A percentile compares a stretch with the other conserved stretches of the same genome.
Conservation (phyloP, 2,888 invertebrate genomes). For the Synanthedon myopaeformis region DNA sequence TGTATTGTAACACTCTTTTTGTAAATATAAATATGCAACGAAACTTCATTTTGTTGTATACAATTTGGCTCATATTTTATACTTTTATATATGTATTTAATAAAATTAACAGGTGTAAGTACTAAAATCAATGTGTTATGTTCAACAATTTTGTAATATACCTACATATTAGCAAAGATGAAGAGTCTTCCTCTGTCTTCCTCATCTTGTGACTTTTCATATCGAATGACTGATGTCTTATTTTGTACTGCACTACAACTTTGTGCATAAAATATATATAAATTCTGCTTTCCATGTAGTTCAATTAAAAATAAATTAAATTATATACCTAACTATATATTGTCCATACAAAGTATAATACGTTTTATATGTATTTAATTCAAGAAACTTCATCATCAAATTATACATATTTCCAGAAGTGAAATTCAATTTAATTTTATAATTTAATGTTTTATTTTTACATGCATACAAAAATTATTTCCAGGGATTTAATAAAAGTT, state of each 20-base stretch:
- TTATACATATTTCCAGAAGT: too few relatives aligned
- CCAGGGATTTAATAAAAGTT: too few relatives aligned
- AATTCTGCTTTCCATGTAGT: too few relatives aligned
- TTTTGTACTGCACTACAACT: constrained; percentile 24
- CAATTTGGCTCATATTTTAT: constrained; percentile 56
- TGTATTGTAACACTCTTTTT: constrained; percentile 11
- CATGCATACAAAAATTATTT: too few relatives aligned
- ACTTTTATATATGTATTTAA: constrained; percentile 47
- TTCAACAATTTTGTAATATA: constrained; percentile 18
- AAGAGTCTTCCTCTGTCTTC: constrained; percentile 64
- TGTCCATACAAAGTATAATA: too few relatives aligned
- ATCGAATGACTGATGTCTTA: constrained; percentile 23
- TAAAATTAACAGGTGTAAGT: constrained; percentile 8
- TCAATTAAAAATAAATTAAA: too few relatives aligned
- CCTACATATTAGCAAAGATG: constrained; percentile 20
- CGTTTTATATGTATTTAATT: too few relatives aligned
- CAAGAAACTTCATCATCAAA: too few relatives aligned
- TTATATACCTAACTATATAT: too few relatives aligned
- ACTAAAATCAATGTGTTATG: too few relatives aligned
- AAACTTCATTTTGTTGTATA: constrained; percentile 25
- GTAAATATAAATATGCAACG: constrained; percentile 45
- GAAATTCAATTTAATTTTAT: too few relatives aligned
- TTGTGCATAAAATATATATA: background rate
- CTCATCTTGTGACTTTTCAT: constrained; percentile 26
- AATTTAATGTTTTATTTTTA: too few relatives aligned